A percentile compares a stretch with the other conserved stretches of the same genome.
These are phyloP conservation scores for Dinomys branickii DNA, from an alignment of 2,113 vertebrate species.

Conservation along the genomic window DNA sequence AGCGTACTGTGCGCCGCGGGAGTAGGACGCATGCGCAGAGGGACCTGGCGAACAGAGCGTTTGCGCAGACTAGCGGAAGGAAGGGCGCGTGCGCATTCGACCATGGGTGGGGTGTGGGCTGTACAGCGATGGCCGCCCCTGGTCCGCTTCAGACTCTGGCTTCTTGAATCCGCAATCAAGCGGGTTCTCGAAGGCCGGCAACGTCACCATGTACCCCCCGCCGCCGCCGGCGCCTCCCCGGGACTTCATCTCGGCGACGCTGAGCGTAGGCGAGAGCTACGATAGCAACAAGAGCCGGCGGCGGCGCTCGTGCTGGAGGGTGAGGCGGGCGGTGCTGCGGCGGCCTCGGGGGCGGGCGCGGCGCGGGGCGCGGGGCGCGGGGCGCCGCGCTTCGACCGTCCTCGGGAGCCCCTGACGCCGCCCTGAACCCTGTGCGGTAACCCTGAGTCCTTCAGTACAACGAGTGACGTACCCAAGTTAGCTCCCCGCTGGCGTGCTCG, in stretches of 20 bases:
- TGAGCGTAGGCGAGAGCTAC: slow-evolving; percentile 86
- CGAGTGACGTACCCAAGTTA: rapidly evolving
- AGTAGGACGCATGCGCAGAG: background rate
- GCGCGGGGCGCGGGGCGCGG: background rate
- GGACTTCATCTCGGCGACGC: slow-evolving; percentile 92
- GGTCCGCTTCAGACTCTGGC: background rate
- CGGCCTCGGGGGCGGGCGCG: background rate
- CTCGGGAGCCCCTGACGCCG: background rate
- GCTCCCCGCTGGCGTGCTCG: background rate
- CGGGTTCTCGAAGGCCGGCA: background rate
- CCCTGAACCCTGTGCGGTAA: background rate
- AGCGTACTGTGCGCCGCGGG: rapidly evolving
- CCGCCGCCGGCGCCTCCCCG: slow-evolving; percentile 81
- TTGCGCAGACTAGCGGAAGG: background rate
- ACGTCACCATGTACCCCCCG: slow-evolving; percentile 83
- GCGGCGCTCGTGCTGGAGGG: slow-evolving; percentile 94
- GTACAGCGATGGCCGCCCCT: background rate
- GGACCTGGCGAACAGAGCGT: background rate
- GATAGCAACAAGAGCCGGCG: slow-evolving; percentile 91
- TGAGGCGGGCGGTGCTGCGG: slow-evolving; percentile 77
- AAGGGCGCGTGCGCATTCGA: background rate
- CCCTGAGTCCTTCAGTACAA: background rate
- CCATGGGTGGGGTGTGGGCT: slow-evolving; percentile 47
- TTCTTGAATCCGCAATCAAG: slow-evolving; percentile 62
- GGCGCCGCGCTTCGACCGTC: background rate